These are phyloP conservation scores for Drosophila trapezifrons DNA, from an alignment of 1,140 invertebrate species.

Conservation along the genomic window DNA sequence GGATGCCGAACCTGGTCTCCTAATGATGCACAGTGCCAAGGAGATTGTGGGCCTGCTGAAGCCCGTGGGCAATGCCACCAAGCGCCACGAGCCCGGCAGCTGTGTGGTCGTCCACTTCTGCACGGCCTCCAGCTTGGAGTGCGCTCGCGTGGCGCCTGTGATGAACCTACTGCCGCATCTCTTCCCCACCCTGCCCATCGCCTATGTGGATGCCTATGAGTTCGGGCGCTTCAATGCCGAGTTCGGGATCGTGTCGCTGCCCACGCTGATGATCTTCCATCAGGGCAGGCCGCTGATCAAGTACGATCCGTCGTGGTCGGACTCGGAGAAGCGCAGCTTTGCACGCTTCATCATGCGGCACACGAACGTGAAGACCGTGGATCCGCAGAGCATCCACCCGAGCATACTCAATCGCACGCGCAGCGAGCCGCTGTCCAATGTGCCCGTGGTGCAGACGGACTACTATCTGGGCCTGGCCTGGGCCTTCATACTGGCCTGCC, in stretches of 20 bases:
- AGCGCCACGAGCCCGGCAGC: constrained; percentile 86
- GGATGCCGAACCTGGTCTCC: constrained; percentile 34
- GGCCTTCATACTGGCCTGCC: constrained; percentile 92
- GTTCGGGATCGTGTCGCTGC: constrained; percentile 97
- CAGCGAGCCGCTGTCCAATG: constrained; percentile 85
- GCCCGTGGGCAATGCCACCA: constrained; percentile 84
- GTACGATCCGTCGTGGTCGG: constrained; percentile 86
- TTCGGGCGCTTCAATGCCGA: constrained; percentile 95
- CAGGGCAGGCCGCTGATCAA: constrained; percentile 90
- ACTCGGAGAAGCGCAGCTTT: constrained; percentile 92
- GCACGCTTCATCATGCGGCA: constrained; percentile 92
- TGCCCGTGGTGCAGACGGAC: constrained; percentile 86
- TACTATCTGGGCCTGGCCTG: constrained; percentile 93
- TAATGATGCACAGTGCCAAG: constrained; percentile 69
- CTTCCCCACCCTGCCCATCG: constrained; percentile 94
- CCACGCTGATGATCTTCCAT: constrained; percentile 96
- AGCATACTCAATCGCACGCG: neutral
- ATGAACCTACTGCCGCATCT: constrained; percentile 93
- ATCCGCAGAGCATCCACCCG: constrained; percentile 42
- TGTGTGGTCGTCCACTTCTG: constrained; percentile 95
- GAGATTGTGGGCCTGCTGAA: constrained; percentile 83
- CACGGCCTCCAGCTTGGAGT: constrained; percentile 95
- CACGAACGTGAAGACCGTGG: constrained; percentile 89
- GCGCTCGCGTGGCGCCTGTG: constrained; percentile 93
- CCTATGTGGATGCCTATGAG: constrained; percentile 95